Conservation (phyloP, 2,888 invertebrate genomes). For the Schizaphis graminum region DNA sequence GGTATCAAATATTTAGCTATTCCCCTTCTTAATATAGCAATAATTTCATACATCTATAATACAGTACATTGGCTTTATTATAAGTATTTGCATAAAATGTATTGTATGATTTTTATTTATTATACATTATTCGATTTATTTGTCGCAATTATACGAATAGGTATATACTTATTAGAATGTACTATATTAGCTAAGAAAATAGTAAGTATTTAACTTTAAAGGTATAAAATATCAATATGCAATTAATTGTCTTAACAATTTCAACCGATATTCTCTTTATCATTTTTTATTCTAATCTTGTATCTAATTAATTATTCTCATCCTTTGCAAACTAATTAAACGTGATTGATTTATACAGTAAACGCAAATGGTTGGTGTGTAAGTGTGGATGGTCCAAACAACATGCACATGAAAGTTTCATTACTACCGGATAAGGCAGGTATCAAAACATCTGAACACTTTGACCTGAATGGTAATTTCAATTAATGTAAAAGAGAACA, state of each 20-base stretch:
- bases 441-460: constrained; percentile 20
- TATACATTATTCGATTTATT: background rate
- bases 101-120: background rate
- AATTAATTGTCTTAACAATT: background rate
- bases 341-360: constrained; percentile 26
- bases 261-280: background rate
- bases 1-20: background rate
- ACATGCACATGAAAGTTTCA: constrained; percentile 61
- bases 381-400: constrained; percentile 60
- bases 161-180: background rate
- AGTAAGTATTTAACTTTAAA: background rate
- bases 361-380: constrained; percentile 55
- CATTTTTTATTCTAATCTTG: background rate
- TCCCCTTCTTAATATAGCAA: background rate
- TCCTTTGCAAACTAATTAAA: constrained; percentile 12
- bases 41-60: background rate
- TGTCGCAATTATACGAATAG: background rate
- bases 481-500: background rate
- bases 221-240: background rate
- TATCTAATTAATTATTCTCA: constrained; percentile 12
- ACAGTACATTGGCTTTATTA: background rate
- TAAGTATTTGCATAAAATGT: background rate
- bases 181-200: background rate
- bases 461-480: constrained; percentile 23
- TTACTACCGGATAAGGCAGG: constrained; percentile 51